Conservation (phyloP, 1,140 invertebrate genomes). For the Sitophilus oryzae region DNA sequence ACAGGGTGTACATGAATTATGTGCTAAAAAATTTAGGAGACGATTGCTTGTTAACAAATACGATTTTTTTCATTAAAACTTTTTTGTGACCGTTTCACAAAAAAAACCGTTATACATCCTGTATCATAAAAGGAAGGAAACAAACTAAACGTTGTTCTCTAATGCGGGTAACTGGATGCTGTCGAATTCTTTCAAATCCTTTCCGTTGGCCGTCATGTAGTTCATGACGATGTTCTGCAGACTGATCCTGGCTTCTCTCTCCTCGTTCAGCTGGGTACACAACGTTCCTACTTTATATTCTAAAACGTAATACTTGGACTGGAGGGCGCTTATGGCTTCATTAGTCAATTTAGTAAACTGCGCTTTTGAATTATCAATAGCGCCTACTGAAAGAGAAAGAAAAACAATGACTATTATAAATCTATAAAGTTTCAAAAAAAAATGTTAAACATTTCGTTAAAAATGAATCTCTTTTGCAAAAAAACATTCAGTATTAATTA, state of each 20-base stretch:
- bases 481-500: too few species aligned
- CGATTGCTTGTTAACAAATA: too few species aligned
- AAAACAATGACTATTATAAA: constrained; percentile 7
- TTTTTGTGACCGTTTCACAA: too few species aligned
- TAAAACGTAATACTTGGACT: constrained; percentile 37
- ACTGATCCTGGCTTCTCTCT: constrained; percentile 34
- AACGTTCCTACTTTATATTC: constrained; percentile 37
- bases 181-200: constrained; percentile 34
- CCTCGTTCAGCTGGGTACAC: constrained; percentile 38
- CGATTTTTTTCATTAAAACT: too few species aligned
- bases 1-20: too few species aligned
- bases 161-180: constrained; percentile 35
- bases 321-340: constrained; percentile 32
- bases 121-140: neutral
- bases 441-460: too few species aligned
- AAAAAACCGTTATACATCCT: neutral
- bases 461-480: too few species aligned
- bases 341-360: constrained; percentile 26
- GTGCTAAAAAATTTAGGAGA: too few species aligned
- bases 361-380: constrained; percentile 26
- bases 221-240: constrained; percentile 41
- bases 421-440: neutral
- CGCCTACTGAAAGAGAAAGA: constrained; percentile 30
- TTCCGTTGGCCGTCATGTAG: constrained; percentile 29
- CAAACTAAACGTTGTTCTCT: constrained; percentile 33